Evolutionary conservation across 2,888 invertebrate species (phyloP), one percentile per base, ranked within the genome.

Genomic region (Hecatera dysodea): DNA sequence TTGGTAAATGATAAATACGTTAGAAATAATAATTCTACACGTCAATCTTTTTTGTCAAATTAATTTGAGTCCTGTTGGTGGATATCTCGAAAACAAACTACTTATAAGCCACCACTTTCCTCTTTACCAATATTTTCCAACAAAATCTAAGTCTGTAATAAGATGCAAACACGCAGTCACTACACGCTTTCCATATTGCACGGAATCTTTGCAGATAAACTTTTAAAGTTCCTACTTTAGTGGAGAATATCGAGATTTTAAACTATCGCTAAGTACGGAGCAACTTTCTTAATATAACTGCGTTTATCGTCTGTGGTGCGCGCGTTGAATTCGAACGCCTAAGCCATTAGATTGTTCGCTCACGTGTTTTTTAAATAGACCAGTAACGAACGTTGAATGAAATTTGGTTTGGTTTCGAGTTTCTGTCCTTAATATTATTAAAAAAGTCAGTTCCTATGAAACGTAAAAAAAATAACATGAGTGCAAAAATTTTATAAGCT

Each of bases 231-330:
- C 65, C 78, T 72, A 56, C 81, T 80, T 79, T 66, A 75, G 61
- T 71, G 48, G 68, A 56, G 82, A 81, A 83, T 78, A 84, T 83
- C 85, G 83, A 80, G 85, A 85, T 86, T 86, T 84, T 80, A 79
- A 85, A 85, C 85, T 81, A 85, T 81, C 74, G 76, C 78, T 77
- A 80, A 84, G 84, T 79, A 69, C 63, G 66, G 72, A 61, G 27
- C 56, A 85, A 86, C 73, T 86, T 86, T 86, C 77, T 85, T 86
- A 86, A 86, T 86, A 86, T 81, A 84, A 86, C 76, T 84, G 74
- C 84, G 84, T 82, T 85, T 82, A 85, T 78, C 84, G 83, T 80
- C 56, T 65, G 73, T 56, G 61, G 61, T 62, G 71, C 55, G 50
- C 48, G 9, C 46, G 64, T 60, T 65, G 67, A 55, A 67, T 64